Evolutionary conservation across 2,113 vertebrate genomes (phyloP).

Genomic region (Bubo blakistoni): DNA sequence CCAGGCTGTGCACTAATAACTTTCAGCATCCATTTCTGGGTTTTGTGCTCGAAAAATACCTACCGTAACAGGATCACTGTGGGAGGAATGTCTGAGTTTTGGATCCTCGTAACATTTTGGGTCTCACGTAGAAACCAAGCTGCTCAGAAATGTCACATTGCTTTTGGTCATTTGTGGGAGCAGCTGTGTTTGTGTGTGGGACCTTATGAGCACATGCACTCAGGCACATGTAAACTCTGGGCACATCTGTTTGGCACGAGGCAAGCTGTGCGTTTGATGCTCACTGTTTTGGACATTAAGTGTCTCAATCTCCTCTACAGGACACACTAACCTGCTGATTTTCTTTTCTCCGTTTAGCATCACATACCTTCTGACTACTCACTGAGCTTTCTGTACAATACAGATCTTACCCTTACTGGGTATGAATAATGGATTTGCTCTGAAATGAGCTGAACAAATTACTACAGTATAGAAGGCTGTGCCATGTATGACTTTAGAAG

Average conservation of each 20-base stretch:
- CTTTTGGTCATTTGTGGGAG: neutral
- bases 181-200: neutral
- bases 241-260: neutral
- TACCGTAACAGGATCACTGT: neutral
- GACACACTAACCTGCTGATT: neutral
- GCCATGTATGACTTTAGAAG: neutral
- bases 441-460: neutral
- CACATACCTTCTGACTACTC: neutral
- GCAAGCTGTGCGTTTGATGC: neutral
- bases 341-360: neutral
- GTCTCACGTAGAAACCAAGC: neutral
- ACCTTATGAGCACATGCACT: neutral
- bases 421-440: neutral
- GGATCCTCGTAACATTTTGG: neutral
- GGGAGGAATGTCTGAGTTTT: neutral
- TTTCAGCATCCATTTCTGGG: neutral
- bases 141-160: neutral
- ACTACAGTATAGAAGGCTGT: neutral
- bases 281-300: neutral
- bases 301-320: neutral
- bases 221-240: neutral
- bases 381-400: neutral
- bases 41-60: neutral
- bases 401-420: neutral
- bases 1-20: neutral